phyloP scores from a whole-genome alignment of 2,113 vertebrate species.

The Tichodroma muraria region DNA sequence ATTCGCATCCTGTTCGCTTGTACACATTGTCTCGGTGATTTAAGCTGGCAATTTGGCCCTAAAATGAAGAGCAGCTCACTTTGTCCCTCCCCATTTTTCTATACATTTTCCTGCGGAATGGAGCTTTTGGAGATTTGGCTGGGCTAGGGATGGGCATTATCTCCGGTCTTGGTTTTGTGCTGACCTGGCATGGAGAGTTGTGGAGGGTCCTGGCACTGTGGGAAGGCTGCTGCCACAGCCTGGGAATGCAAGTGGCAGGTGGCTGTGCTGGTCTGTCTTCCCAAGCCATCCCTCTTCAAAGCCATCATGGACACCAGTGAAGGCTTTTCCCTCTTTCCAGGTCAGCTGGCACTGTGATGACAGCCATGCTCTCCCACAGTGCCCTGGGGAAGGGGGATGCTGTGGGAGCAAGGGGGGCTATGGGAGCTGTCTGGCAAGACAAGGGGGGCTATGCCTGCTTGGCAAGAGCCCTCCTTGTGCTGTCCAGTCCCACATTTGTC shows the following conservation, averaged over 20 bases:
- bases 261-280: not conserved
- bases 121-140: not conserved
- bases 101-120: not conserved
- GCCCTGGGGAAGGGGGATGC: not conserved
- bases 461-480: not conserved
- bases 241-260: not conserved
- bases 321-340: not conserved
- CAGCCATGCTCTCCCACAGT: accelerated
- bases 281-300: not conserved
- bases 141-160: not conserved
- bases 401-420: accelerated
- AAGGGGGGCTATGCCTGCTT: not conserved
- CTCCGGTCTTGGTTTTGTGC: not conserved
- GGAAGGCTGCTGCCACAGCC: not conserved
- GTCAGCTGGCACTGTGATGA: not conserved
- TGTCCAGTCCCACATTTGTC: not conserved
- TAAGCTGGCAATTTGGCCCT: slow-evolving; percentile 36
- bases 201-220: not conserved
- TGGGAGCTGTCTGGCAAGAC: not conserved
- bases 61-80: slow-evolving; percentile 33
- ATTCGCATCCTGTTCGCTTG: slow-evolving; percentile 8
- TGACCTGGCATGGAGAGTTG: not conserved
- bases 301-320: accelerated
- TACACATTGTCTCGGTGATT: slow-evolving; percentile 46
- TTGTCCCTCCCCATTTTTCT: slow-evolving; percentile 8